Evolutionary conservation across 2,113 vertebrate species (phyloP), one percentile per base, ranked within the genome.

Genomic region (Alexandromys fortis): DNA sequence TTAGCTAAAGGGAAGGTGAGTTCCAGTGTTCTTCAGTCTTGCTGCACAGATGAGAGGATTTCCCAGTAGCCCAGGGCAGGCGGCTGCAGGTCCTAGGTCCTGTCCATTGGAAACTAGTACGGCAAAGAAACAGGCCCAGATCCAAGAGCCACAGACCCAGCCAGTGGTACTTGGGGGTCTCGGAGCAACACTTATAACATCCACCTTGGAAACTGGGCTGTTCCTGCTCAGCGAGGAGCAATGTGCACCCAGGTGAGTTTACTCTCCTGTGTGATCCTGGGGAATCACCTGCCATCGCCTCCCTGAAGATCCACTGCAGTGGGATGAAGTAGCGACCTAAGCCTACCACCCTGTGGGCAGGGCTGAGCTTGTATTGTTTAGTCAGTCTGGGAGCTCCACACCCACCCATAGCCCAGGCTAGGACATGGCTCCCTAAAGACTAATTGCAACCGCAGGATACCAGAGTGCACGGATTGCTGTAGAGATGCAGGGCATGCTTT

Each of bases 401-500:
- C 72, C 52, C 45, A n/a, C 8, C 38, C 70, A 52, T 16, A n/a
- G 17, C 4, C 6, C 2, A 49, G 89, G 7, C 45, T 89, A 67
- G 81, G 68, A 68, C 52, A 38, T 58, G 47, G 75, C 70, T 91
- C 83, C 76, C 68, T 70, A 83, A 30, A 81, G 96, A 75, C 83
- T 89, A 86, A 90, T 21, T 81, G 68, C 76, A 86, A 90, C 45
- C 85, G 58, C 42, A 76, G 87, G 93, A 95, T 61, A 90, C 38
- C 88, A 61, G 95, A 86, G 87, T 47, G 70, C 49, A 88, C 93
- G 91, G 77, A 96, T 92, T 96, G 95, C 86, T 73, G 86, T 45
- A 73, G 93, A 85, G 92, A 83, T 21, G 19, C 86, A 0, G 1
- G 26, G 13, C 61, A 16, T 70, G 85, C 89, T 97, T 97, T 95